A percentile compares a stretch with the other conserved stretches of the same genome.
phyloP scores from a whole-genome alignment of 1,140 invertebrate species.

The Xylocopa sonorina region DNA sequence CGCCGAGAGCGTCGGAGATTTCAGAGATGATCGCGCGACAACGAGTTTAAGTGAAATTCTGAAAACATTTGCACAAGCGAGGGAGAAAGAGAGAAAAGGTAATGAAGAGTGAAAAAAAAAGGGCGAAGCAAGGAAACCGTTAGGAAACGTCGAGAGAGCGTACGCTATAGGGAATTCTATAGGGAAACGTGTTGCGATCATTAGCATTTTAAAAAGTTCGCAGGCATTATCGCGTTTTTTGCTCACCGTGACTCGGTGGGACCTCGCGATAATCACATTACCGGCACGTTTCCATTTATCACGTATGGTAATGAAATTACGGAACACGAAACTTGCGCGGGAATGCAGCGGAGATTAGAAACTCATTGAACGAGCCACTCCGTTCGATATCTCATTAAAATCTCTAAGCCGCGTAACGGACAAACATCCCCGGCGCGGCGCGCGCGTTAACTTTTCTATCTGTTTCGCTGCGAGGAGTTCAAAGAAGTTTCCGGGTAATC shows the following conservation, averaged over 20 bases:
- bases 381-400: not conserved
- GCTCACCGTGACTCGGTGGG: not conserved
- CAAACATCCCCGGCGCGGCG: not conserved
- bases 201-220: not conserved
- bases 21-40: no score
- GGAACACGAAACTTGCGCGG: not conserved
- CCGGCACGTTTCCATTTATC: not conserved
- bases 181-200: not conserved
- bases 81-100: no score
- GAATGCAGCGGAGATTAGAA: not conserved
- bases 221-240: not conserved
- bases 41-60: no score
- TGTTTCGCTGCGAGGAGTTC: not conserved
- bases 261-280: not conserved
- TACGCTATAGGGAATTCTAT: no score
- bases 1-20: no score
- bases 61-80: no score
- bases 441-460: slow-evolving; percentile 1
- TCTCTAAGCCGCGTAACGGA: not conserved
- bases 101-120: no score
- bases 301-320: slow-evolving; percentile 6
- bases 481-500: not conserved
- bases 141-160: no score
- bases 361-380: not conserved
- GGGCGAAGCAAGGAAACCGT: no score